phyloP scores from a whole-genome alignment of 2,888 invertebrate species.

The Dicyrtomina minuta region DNA sequence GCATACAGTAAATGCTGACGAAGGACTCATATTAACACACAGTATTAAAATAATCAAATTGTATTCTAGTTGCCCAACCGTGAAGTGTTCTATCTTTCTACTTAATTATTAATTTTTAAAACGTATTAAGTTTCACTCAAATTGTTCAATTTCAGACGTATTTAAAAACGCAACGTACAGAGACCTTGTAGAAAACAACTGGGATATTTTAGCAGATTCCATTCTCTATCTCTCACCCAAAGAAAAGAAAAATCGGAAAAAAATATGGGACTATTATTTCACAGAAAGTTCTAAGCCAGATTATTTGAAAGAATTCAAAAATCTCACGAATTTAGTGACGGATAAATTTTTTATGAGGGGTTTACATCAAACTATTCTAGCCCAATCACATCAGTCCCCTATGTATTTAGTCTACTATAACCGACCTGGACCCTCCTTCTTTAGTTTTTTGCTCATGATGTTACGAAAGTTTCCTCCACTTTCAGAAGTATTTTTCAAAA shows the following conservation, averaged over 20 bases:
- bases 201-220: slow-evolving; percentile 16
- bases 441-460: background rate
- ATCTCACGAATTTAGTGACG: background rate
- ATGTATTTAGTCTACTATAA: slow-evolving; percentile 17
- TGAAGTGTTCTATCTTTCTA: no score
- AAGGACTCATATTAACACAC: slow-evolving; percentile 38
- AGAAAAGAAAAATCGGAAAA: background rate
- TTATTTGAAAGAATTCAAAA: background rate
- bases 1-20: slow-evolving; percentile 44
- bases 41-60: no score
- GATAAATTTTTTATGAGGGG: slow-evolving; percentile 13
- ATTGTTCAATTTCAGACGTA: slow-evolving; percentile 7
- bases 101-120: no score
- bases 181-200: slow-evolving; percentile 1
- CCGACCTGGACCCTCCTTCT: slow-evolving; percentile 5
- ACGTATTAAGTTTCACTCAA: no score
- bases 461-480: slow-evolving; percentile 8
- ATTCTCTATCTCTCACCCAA: background rate
- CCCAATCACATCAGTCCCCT: slow-evolving; percentile 12
- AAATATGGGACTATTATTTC: slow-evolving; percentile 27
- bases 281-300: background rate
- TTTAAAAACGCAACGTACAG: slow-evolving; percentile 13
- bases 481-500: background rate
- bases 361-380: background rate
- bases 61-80: no score